Percentiles rank a stretch among this genome's conserved stretches.
Evolutionary conservation across 2,888 invertebrate species (phyloP).

Genomic region (Papilio elwesi): DNA sequence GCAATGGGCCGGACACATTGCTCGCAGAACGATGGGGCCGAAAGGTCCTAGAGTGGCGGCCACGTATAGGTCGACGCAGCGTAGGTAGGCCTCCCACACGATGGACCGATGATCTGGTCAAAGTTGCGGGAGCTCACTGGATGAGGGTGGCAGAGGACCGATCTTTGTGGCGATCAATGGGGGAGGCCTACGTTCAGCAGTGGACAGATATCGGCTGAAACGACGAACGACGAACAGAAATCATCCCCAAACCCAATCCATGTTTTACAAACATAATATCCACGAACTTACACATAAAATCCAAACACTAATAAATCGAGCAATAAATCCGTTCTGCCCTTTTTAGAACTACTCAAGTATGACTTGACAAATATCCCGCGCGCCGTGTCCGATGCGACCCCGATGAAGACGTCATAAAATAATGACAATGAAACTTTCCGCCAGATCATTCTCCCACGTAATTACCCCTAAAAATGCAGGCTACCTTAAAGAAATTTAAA

Average conservation of each 20-base stretch:
- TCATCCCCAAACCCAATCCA: neutral
- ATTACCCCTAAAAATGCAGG: conserved; percentile 57
- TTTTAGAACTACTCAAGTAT: conserved; percentile 55
- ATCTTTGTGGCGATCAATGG: too few relatives aligned
- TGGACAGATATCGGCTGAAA: too few relatives aligned
- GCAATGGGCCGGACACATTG: too few relatives aligned
- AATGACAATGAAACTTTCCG: conserved; percentile 71
- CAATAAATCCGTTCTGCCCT: conserved; percentile 56
- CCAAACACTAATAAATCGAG: conserved; percentile 48
- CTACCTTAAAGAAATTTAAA: conserved; percentile 38
- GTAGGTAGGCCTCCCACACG: too few relatives aligned
- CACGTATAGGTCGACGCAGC: too few relatives aligned
- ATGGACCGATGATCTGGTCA: too few relatives aligned
- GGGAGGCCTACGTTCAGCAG: neutral
- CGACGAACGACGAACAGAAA: too few relatives aligned
- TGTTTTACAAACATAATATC: conserved; percentile 15
- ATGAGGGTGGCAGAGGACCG: too few relatives aligned
- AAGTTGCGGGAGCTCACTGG: too few relatives aligned
- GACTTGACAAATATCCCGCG: conserved; percentile 59
- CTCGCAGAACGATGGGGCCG: too few relatives aligned
- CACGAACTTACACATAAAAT: conserved; percentile 36
- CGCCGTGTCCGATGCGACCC: conserved; percentile 54
- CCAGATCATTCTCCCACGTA: conserved; percentile 59
- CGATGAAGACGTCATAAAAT: conserved; percentile 80
- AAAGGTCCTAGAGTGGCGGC: too few relatives aligned